Evolutionary conservation across 2,797 vertebrate genomes (phyloP).

Genomic region (Microchirus variegatus): DNA sequence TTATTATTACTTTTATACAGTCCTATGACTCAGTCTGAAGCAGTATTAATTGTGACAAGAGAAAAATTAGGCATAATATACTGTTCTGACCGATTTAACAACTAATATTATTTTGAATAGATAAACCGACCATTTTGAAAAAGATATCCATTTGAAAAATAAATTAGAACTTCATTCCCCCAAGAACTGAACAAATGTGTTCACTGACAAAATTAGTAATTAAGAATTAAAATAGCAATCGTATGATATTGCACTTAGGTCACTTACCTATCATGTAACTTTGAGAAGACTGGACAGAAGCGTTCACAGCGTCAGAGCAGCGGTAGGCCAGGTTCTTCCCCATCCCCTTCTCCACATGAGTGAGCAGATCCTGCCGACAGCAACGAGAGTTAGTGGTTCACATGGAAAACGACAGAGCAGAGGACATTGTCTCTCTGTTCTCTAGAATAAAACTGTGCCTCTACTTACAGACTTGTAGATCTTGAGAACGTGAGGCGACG

Average conservation of each 20-base stretch:
- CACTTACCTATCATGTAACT: conserved; percentile 91
- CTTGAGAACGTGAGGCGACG: conserved; percentile 90
- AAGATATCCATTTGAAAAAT: no score
- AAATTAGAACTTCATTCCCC: no score
- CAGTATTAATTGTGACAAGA: no score
- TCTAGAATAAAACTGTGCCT: neutral
- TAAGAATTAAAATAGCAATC: no score
- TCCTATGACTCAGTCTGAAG: no score
- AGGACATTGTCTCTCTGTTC: neutral
- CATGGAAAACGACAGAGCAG: neutral
- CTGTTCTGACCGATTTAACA: no score
- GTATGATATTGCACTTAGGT: no score
- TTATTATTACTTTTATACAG: no score
- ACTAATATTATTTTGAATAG: no score
- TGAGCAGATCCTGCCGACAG: conserved; percentile 88
- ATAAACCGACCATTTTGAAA: no score
- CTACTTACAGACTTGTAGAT: conserved; percentile 91
- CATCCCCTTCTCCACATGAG: conserved; percentile 94
- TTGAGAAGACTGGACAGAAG: conserved; percentile 90
- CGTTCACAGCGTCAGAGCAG: conserved; percentile 89
- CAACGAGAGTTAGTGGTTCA: conserved; percentile 19
- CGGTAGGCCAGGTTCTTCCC: conserved; percentile 95
- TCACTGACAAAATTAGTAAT: neutral
- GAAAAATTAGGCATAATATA: no score
- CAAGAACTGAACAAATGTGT: neutral